These are phyloP conservation scores for Phalloptychus januarius DNA, from an alignment of 2,797 vertebrate genomes.

Conservation along the genomic window DNA sequence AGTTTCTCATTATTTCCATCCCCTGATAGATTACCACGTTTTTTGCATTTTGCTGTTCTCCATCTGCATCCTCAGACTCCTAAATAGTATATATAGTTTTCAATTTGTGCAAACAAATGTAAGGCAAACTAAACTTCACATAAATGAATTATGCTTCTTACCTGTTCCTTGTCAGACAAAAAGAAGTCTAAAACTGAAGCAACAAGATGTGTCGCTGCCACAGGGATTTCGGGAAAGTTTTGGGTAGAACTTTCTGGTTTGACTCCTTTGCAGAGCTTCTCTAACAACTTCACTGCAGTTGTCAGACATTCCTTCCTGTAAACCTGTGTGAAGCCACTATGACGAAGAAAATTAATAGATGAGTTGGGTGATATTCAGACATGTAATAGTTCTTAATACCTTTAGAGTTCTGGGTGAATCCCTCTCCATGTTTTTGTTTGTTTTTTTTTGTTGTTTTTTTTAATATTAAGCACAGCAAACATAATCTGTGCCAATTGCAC, in stretches of 20 bases:
- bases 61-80: constrained; percentile 24
- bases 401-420: neutral
- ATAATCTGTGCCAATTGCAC: neutral
- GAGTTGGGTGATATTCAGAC: neutral
- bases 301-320: constrained; percentile 68
- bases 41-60: constrained; percentile 18
- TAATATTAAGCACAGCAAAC: neutral
- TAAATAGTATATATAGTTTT: constrained; percentile 22
- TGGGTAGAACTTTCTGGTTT: fast-evolving
- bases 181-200: constrained; percentile 69
- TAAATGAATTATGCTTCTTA: constrained; percentile 22
- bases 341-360: neutral
- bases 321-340: constrained; percentile 53
- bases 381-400: neutral
- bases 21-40: constrained; percentile 40
- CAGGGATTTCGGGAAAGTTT: constrained; percentile 24
- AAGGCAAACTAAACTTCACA: neutral
- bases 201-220: constrained; percentile 73
- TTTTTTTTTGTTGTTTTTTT: too few species aligned
- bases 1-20: constrained; percentile 60
- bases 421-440: neutral
- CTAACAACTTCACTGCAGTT: constrained; percentile 77
- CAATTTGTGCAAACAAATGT: neutral
- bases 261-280: constrained; percentile 70
- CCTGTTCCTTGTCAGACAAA: constrained; percentile 40